Conservation (phyloP, 2,113 vertebrate species). For the Paramormyrops kingsleyae region DNA sequence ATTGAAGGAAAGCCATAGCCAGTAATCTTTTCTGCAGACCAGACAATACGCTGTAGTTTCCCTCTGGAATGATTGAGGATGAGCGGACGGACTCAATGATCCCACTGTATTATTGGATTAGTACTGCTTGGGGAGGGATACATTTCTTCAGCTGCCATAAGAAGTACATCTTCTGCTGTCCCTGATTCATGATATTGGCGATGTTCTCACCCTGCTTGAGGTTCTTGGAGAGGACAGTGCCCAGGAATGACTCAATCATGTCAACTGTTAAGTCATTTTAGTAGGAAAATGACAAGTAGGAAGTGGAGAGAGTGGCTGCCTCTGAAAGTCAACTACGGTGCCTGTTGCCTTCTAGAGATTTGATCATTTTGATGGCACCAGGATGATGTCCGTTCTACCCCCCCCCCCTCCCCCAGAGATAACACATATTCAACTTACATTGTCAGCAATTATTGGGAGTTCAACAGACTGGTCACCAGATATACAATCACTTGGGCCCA, state of each 20-base stretch:
- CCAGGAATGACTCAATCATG: neutral
- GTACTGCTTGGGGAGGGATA: neutral
- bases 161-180: neutral
- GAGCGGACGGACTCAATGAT: neutral
- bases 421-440: neutral
- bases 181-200: neutral
- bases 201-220: neutral
- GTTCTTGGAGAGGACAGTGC: neutral
- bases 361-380: neutral
- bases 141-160: neutral
- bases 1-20: neutral
- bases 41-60: neutral
- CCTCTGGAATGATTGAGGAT: neutral
- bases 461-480: neutral
- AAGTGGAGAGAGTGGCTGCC: neutral
- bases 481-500: neutral
- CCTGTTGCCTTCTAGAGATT: neutral
- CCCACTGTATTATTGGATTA: neutral
- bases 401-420: neutral
- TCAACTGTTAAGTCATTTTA: neutral
- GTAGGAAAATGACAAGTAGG: neutral
- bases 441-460: neutral
- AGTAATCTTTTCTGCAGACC: neutral
- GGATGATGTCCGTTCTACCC: neutral
- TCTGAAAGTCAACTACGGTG: neutral